Evolutionary conservation across 2,888 invertebrate genomes (phyloP), one percentile per base, ranked within the genome.

Genomic region (Ethmia dodecea): DNA sequence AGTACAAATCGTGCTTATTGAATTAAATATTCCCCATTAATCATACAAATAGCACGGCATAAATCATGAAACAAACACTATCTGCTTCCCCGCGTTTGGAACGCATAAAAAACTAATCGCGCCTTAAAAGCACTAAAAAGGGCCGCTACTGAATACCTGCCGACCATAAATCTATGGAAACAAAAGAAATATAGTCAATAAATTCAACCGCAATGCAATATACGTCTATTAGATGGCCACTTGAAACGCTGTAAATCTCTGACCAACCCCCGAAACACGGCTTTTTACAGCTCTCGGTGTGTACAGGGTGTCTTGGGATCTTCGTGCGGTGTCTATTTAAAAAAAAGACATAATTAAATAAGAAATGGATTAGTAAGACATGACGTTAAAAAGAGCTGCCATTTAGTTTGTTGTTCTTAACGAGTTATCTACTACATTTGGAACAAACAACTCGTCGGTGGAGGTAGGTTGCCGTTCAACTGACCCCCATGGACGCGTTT

Each of bases 181-280:
- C 74, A 76, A 75, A 83, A 75, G 72, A 75, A 75, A 76, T 76
- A 71, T 76, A 71, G 71, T 59, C 76, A 63, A 83, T 84, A 83
- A 84, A 83, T 79, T 61, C 64, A 53, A 65, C 78, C 73, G 65
- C 74, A 62, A 59, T 58, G 80, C 79, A 76, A 81, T 83, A 81
- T 79, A 81, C 76, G 83, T 83, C 83, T 77, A 81, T 81, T 83
- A 83, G 68, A 67, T 55, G 60, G 60, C 63, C 71, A 68, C 72
- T 75, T 69, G 75, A 74, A 73, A 61, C 58, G 70, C 60, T 65
- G 68, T 83, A 84, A 83, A 83, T 83, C 81, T 80, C 49, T 55
- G 58, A 51, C 68, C 65, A 63, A 8, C 66, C 70, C 75, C 56
- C 59, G 61, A 70, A 70, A 66, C 62, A 64, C 59, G 58, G 52